A percentile compares a stretch with the other conserved stretches of the same genome.
Conservation (phyloP, 2,888 invertebrate species). For the Leptopilina myrica region DNA sequence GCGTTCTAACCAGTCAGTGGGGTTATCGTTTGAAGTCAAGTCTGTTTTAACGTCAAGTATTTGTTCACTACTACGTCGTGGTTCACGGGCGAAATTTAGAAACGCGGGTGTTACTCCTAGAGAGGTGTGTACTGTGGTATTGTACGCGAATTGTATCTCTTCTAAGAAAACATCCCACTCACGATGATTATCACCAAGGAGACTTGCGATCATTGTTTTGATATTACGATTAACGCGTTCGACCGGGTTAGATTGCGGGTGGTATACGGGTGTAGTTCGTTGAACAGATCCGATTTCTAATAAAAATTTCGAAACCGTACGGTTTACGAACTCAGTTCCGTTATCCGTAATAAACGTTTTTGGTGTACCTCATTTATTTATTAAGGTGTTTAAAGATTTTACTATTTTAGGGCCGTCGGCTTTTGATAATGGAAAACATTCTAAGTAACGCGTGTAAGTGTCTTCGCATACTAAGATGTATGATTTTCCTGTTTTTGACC, state of each 20-base stretch:
- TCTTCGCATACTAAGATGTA: neutral
- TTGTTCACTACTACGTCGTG: neutral
- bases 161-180: neutral
- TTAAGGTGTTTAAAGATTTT: no score
- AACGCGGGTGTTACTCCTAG: neutral
- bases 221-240: neutral
- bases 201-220: neutral
- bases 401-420: neutral
- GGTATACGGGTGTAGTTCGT: neutral
- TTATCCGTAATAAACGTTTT: neutral
- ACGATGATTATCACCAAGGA: neutral
- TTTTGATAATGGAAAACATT: neutral
- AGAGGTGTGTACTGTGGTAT: no score
- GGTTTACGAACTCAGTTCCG: no score
- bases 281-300: neutral
- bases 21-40: neutral
- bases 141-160: no score
- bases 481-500: neutral
- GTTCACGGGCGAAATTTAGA: neutral
- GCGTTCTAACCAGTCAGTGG: neutral
- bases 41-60: neutral
- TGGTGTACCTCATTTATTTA: neutral
- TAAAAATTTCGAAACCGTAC: no score
- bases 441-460: neutral
- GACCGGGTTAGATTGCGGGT: neutral